These are phyloP conservation scores for Pseudonaja textilis DNA, from an alignment of 2,113 vertebrate species.

Conservation along the genomic window DNA sequence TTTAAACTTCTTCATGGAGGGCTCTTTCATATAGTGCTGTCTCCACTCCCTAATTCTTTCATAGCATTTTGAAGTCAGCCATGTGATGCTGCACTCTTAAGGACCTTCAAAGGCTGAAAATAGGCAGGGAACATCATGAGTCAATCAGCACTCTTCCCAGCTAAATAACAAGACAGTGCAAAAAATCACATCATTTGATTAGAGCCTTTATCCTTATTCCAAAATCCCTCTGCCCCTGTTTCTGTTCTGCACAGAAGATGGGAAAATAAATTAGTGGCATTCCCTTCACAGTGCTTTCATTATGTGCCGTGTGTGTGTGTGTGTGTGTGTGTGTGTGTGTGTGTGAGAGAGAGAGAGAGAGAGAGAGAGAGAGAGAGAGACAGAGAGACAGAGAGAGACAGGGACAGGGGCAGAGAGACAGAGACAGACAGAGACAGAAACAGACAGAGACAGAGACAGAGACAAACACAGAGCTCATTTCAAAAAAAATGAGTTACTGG, in stretches of 20 bases:
- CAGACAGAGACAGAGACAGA: not conserved
- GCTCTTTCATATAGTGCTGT: not conserved
- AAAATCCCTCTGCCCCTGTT: not conserved
- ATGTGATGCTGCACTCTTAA: not conserved
- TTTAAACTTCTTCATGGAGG: not conserved
- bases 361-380: not conserved
- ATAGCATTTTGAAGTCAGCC: not conserved
- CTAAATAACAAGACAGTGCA: not conserved
- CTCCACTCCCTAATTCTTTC: not conserved
- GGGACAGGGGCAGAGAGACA: too few relatives aligned
- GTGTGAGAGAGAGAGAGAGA: not conserved
- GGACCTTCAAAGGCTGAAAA: not conserved
- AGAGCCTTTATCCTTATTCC: not conserved
- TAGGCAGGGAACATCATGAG: not conserved
- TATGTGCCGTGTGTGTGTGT: not conserved
- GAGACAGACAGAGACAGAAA: not conserved
- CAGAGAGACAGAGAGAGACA: too few relatives aligned
- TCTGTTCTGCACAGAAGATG: not conserved
- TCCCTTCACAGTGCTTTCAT: not conserved
- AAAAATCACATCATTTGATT: not conserved
- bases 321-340: not conserved
- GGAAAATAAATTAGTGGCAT: not conserved
- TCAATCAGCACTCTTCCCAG: not conserved
- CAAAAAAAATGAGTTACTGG: not conserved
- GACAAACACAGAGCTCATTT: not conserved